Base-by-base conservation (phyloP, 2,888 invertebrate species). In the Lepidochitona cinerea region DNA sequence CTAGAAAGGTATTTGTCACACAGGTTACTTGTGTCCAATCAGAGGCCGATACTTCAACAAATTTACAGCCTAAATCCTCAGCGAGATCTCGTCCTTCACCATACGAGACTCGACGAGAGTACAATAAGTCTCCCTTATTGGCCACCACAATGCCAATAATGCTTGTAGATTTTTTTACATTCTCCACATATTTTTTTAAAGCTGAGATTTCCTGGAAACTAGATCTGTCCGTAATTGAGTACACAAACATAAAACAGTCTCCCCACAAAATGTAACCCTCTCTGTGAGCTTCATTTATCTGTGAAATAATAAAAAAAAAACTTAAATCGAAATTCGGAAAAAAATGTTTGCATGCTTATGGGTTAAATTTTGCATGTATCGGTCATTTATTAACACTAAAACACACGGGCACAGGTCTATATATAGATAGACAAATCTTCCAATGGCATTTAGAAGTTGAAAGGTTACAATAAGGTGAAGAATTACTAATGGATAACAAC, bases 211-310 rank as follows among this genome's bases (percentile, higher is more conserved):
- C 83, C 23, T 85, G 81, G 71, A 88, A 89, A 70, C 88, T 88
- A 37, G 75, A 70, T 59, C 85, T 72, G 75, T 89, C 88, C 37
- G 86, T 87, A 35, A 88, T 86, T 71, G 86, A 88, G 77, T 89
- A 89, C 12, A 88, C 87, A 66, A 87, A 83, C n/a, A 88, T 74
- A 77, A 86, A 89, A 65, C 88, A 87, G 74, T 88, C 89, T 0
- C 83, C 88, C 87, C 88, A 89, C 67, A 84, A 77, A 0, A 86
- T 84, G 74, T 89, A 85, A 41, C 86, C 85, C 65, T 88, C 88
- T 64, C 83, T 84, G 83, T 84, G 83, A 18, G 76, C 73, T 37
- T 81, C 78, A 29, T 71, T 68, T 6, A 75, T 68, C 84, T 84
- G 78, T 7, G 75, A 75, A 59, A 36, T n/a, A n/a, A n/a, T n/a